Conservation (phyloP, 2,113 vertebrate genomes). For the Cromileptes altivelis region DNA sequence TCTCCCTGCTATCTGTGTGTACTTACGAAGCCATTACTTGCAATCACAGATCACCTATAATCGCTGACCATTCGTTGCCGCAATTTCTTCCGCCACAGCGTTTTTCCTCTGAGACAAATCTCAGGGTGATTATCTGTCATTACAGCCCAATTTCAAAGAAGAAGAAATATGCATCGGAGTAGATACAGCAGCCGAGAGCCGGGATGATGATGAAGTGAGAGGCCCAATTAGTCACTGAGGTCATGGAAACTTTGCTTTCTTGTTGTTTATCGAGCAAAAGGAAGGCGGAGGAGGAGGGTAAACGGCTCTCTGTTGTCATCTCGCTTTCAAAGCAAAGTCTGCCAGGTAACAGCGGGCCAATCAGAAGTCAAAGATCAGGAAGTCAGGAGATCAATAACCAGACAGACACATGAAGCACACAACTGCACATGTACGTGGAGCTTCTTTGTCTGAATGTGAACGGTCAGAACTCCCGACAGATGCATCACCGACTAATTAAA, state of each 20-base stretch:
- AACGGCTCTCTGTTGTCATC: background rate
- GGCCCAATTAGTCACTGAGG: constrained; percentile 33
- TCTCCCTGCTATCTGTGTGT: constrained; percentile 12
- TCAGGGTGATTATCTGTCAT: constrained; percentile 61
- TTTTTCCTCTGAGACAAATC: constrained; percentile 36
- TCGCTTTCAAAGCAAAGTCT: background rate
- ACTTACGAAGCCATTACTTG: constrained; percentile 51
- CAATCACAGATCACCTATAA: constrained; percentile 66
- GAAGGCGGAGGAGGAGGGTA: background rate
- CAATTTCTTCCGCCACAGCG: constrained; percentile 45
- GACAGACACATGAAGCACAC: too few species aligned
- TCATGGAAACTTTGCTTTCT: constrained; percentile 47
- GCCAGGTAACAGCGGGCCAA: constrained; percentile 8
- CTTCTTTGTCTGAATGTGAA: background rate
- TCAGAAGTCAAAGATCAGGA: constrained; percentile 11
- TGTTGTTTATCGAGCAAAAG: constrained; percentile 32
- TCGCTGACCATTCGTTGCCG: constrained; percentile 25
- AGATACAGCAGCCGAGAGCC: constrained; percentile 12
- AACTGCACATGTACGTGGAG: background rate
- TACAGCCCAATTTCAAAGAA: constrained; percentile 41
- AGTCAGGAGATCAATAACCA: background rate
- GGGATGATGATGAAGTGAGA: constrained; percentile 14
- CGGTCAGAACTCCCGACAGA: constrained; percentile 27
- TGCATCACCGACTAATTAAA: constrained; percentile 38
- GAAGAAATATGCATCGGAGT: constrained; percentile 27